Percentiles rank a stretch among this genome's conserved stretches.
Conservation (phyloP, 2,888 invertebrate species). For the Argyresthia goedartella region DNA sequence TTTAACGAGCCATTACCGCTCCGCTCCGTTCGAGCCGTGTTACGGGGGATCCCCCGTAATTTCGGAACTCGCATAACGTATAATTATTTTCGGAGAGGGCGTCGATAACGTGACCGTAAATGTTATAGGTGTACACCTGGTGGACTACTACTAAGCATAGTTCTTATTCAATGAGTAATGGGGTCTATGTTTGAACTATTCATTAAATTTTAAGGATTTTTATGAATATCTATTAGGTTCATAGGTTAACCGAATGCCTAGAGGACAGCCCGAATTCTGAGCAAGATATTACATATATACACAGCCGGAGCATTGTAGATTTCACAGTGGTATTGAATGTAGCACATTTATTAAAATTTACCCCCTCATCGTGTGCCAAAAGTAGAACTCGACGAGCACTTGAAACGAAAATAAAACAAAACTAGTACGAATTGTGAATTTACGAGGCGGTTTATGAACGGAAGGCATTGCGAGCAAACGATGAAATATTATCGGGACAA, state of each 20-base stretch:
- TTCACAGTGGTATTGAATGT: no score
- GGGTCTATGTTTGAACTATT: no score
- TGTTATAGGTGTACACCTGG: slow-evolving; percentile 33
- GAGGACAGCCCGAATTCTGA: no score
- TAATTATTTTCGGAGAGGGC: slow-evolving; percentile 60
- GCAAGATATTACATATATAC: no score
- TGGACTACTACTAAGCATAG: no score
- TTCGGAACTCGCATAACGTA: slow-evolving; percentile 58
- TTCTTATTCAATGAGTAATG: no score
- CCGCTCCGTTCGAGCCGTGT: slow-evolving; percentile 15
- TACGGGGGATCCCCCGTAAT: slow-evolving; percentile 50
- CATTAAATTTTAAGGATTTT: no score
- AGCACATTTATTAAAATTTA: slow-evolving; percentile 15
- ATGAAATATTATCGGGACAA: slow-evolving; percentile 48
- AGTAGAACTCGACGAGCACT: no score
- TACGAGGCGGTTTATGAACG: slow-evolving; percentile 43
- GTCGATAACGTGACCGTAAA: slow-evolving; percentile 54
- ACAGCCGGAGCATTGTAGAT: no score
- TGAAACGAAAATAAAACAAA: not conserved
- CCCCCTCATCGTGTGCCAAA: slow-evolving; percentile 13
- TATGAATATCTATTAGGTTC: no score
- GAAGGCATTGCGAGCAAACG: slow-evolving; percentile 23
- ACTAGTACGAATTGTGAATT: slow-evolving; percentile 31
- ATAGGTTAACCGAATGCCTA: no score
- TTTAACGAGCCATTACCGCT: slow-evolving; percentile 64